Percentiles rank a stretch among this genome's conserved stretches.
phyloP scores from a whole-genome alignment of 2,888 invertebrate genomes.

The Danaus chrysippus region DNA sequence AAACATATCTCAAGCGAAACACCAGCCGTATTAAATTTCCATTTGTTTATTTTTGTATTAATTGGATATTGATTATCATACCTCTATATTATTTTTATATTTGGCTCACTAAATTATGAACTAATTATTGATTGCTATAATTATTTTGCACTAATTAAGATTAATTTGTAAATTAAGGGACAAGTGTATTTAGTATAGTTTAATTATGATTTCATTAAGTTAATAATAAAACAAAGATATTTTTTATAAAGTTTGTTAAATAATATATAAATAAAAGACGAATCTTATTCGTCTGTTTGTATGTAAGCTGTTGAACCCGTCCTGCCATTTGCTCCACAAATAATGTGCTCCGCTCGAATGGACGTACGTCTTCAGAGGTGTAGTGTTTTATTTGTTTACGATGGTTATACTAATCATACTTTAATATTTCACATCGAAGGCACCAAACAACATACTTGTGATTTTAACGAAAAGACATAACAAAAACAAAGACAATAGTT shows the following conservation, averaged over 20 bases:
- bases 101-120: too few relatives aligned
- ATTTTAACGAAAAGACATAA: too few relatives aligned
- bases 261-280: background rate
- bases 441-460: too few relatives aligned
- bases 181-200: too few relatives aligned
- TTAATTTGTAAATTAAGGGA: too few relatives aligned
- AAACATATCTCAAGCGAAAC: slow-evolving; percentile 26
- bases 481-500: too few relatives aligned
- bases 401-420: background rate
- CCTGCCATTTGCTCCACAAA: slow-evolving; percentile 15
- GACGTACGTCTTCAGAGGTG: background rate
- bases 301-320: slow-evolving; percentile 4
- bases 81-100: too few relatives aligned
- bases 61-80: slow-evolving; percentile 6
- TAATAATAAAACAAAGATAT: too few relatives aligned
- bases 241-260: background rate
- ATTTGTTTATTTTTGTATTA: slow-evolving; percentile 7
- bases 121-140: too few relatives aligned
- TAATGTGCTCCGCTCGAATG: slow-evolving; percentile 8
- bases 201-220: too few relatives aligned
- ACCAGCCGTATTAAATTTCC: slow-evolving; percentile 27
- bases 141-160: too few relatives aligned
- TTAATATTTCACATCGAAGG: background rate
- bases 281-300: slow-evolving; percentile 2
- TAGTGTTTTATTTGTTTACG: background rate